These are phyloP conservation scores for Pandion haliaetus DNA, from an alignment of 2,113 vertebrate species.

Conservation along the genomic window DNA sequence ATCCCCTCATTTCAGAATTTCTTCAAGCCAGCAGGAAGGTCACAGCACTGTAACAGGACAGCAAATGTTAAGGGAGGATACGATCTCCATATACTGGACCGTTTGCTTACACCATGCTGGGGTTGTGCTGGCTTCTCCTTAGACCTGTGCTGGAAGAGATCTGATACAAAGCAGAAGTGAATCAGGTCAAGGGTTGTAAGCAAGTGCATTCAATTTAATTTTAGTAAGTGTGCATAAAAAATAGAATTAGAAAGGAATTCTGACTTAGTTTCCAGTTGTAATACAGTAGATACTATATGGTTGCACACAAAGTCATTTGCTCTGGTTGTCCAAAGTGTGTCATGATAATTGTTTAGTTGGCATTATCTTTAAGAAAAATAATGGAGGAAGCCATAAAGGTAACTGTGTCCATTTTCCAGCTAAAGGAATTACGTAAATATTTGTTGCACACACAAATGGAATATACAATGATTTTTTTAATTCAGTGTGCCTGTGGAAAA, in stretches of 20 bases:
- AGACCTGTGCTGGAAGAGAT: neutral
- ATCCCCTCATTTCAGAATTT: neutral
- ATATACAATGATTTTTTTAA: neutral
- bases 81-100: accelerated
- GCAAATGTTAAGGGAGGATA: neutral
- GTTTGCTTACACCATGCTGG: neutral
- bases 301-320: neutral
- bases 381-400: neutral
- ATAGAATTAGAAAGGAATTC: neutral
- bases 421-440: neutral
- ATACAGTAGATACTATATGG: neutral
- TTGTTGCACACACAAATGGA: neutral
- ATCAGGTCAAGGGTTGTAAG: neutral
- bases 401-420: neutral
- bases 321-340: neutral
- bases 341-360: neutral
- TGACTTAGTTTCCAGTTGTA: neutral
- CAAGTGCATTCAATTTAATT: neutral
- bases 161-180: accelerated
- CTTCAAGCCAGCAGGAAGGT: neutral
- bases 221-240: neutral
- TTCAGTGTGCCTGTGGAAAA: neutral
- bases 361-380: neutral
- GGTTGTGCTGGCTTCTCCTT: neutral
- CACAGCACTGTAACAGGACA: neutral